Conservation (phyloP, 1,140 invertebrate species). For the Drosophila athabasca region DNA sequence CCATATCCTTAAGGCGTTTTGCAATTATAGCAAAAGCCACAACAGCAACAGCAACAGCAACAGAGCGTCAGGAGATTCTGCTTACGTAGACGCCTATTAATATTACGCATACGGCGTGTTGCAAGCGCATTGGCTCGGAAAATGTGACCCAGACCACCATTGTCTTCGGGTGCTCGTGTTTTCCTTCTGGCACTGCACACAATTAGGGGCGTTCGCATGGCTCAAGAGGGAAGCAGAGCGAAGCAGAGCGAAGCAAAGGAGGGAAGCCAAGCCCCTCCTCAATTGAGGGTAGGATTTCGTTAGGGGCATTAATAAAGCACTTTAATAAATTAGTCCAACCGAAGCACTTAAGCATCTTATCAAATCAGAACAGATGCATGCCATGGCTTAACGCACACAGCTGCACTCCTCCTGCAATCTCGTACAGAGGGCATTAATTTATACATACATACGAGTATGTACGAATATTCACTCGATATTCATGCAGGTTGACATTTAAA, state of each 20-base stretch:
- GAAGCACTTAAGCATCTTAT: slow-evolving; percentile 58
- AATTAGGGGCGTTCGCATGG: slow-evolving; percentile 39
- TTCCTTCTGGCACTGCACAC: slow-evolving; percentile 38
- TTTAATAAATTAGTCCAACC: slow-evolving; percentile 72
- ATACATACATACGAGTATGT: slow-evolving; percentile 31
- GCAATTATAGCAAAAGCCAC: slow-evolving; percentile 60
- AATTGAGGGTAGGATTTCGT: slow-evolving; percentile 46
- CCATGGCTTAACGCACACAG: slow-evolving; percentile 35
- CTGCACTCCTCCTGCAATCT: neutral
- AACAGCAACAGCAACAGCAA: slow-evolving; percentile 12
- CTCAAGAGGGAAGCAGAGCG: slow-evolving; percentile 11
- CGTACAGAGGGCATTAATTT: slow-evolving; percentile 31
- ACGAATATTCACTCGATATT: slow-evolving; percentile 19
- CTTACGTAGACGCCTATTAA: slow-evolving; percentile 67
- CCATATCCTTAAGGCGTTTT: slow-evolving; percentile 51
- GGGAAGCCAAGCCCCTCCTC: neutral
- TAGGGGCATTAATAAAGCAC: slow-evolving; percentile 64
- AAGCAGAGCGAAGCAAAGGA: neutral
- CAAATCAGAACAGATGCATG: slow-evolving; percentile 49
- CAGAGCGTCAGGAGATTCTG: slow-evolving; percentile 46
- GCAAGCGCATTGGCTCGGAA: slow-evolving; percentile 52
- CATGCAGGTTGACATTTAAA: slow-evolving; percentile 49
- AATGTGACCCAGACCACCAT: slow-evolving; percentile 57
- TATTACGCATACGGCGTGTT: slow-evolving; percentile 68
- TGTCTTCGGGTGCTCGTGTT: slow-evolving; percentile 24